Evolutionary conservation across 2,797 vertebrate genomes (phyloP).

Genomic region (Coracias cyanogaster): DNA sequence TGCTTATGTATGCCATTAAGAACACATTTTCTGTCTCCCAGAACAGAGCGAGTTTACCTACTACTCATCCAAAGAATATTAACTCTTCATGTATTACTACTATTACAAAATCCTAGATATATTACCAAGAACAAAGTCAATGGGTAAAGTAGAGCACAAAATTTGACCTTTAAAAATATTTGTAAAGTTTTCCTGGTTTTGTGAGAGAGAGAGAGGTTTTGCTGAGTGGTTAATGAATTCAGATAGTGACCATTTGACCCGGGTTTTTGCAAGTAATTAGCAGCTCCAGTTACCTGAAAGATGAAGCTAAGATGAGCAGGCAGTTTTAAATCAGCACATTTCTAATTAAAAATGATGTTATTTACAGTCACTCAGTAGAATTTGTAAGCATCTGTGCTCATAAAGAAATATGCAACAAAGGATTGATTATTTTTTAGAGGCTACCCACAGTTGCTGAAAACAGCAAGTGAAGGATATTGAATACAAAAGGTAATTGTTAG

Average conservation of each 20-base stretch:
- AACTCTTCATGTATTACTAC: background rate
- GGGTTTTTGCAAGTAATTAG: slow-evolving; percentile 76
- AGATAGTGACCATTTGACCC: slow-evolving; percentile 66
- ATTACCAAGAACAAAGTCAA: background rate
- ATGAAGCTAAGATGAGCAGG: slow-evolving; percentile 72
- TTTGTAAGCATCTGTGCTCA: slow-evolving; percentile 78
- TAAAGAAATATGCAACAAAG: slow-evolving; percentile 75
- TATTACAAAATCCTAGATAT: background rate
- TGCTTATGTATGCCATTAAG: background rate
- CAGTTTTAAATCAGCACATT: slow-evolving; percentile 72
- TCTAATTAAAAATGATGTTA: slow-evolving; percentile 80
- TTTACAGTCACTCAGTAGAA: slow-evolving; percentile 79
- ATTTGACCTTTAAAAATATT: slow-evolving; percentile 53
- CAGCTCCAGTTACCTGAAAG: slow-evolving; percentile 77
- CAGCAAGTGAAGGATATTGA: slow-evolving; percentile 64
- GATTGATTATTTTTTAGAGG: slow-evolving; percentile 75
- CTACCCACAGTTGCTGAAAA: slow-evolving; percentile 76
- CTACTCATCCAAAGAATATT: background rate
- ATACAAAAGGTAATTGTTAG: slow-evolving; percentile 61
- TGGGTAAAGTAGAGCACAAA: background rate
- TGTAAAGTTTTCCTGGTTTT: slow-evolving; percentile 41
- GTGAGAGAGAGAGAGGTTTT: slow-evolving; percentile 38
- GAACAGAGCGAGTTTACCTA: background rate
- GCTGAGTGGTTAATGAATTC: slow-evolving; percentile 70
- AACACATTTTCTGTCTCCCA: background rate